phyloP scores from a whole-genome alignment of 2,113 vertebrate genomes.

The Aleadryas rufinucha region DNA sequence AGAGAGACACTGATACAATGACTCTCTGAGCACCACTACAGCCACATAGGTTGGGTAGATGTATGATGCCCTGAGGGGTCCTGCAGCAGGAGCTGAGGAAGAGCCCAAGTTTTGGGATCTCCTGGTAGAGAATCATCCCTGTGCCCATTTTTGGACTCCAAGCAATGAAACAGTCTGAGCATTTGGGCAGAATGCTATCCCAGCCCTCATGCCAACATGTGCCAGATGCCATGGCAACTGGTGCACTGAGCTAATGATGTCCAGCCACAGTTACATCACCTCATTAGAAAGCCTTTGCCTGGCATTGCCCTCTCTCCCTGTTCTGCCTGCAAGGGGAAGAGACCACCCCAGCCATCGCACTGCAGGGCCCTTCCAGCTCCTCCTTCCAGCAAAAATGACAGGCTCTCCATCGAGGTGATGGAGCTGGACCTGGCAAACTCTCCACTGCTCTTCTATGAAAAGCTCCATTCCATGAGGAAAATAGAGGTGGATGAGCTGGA shows the following conservation, averaged over 20 bases:
- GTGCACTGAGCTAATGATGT: not conserved
- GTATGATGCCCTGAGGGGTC: not conserved
- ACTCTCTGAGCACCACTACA: not conserved
- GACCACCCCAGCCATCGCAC: not conserved
- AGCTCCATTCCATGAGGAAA: accelerated
- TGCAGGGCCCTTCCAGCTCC: not conserved
- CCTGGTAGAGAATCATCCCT: not conserved
- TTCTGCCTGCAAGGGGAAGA: not conserved
- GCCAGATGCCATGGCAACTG: not conserved
- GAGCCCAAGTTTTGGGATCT: not conserved
- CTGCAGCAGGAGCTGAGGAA: not conserved
- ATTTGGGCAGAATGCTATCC: not conserved
- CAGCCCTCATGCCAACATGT: not conserved
- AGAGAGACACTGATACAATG: not conserved
- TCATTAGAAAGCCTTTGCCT: not conserved
- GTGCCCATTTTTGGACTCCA: not conserved
- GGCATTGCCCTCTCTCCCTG: not conserved
- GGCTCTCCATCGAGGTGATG: accelerated
- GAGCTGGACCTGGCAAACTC: not conserved
- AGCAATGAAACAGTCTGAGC: not conserved
- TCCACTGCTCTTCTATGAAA: not conserved
- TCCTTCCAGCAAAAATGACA: not conserved
- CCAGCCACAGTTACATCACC: not conserved
- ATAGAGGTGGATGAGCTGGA: not conserved
- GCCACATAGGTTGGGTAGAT: accelerated